phyloP scores from a whole-genome alignment of 2,888 invertebrate species.

The Standfussiana lucernea region DNA sequence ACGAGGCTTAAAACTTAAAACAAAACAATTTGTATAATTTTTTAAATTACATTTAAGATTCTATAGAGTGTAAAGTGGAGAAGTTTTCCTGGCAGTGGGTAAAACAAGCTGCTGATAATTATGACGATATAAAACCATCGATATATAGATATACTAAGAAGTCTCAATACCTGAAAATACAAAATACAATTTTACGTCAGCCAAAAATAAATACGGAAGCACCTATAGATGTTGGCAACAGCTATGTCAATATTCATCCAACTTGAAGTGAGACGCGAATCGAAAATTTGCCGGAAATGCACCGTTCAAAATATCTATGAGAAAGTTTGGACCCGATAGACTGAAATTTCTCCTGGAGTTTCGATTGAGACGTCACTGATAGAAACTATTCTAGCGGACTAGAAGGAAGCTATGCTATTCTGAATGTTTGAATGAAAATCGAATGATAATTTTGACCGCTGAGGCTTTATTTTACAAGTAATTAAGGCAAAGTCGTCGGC shows the following conservation, averaged over 20 bases:
- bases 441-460: slow-evolving; percentile 12
- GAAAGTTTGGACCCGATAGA: slow-evolving; percentile 67
- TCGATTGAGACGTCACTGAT: slow-evolving; percentile 65
- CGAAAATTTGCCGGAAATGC: slow-evolving; percentile 62
- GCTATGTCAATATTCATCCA: slow-evolving; percentile 52
- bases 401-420: slow-evolving; percentile 33
- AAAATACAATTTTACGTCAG: slow-evolving; percentile 2
- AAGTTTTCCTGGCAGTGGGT: background rate
- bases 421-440: slow-evolving; percentile 35
- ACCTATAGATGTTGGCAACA: slow-evolving; percentile 22
- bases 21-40: too few species aligned
- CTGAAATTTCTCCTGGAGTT: slow-evolving; percentile 67
- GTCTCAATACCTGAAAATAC: background rate
- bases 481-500: background rate
- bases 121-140: background rate
- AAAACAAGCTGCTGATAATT: background rate
- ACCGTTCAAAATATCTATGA: slow-evolving; percentile 64
- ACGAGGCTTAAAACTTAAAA: too few species aligned
- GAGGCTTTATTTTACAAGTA: background rate
- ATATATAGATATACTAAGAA: background rate
- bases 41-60: too few species aligned
- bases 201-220: slow-evolving; percentile 13
- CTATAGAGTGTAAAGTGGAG: background rate
- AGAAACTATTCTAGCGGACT: slow-evolving; percentile 52
- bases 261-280: slow-evolving; percentile 53